A percentile compares a stretch with the other conserved stretches of the same genome.
phyloP scores from a whole-genome alignment of 2,797 vertebrate species.

The Crax fasciolata region DNA sequence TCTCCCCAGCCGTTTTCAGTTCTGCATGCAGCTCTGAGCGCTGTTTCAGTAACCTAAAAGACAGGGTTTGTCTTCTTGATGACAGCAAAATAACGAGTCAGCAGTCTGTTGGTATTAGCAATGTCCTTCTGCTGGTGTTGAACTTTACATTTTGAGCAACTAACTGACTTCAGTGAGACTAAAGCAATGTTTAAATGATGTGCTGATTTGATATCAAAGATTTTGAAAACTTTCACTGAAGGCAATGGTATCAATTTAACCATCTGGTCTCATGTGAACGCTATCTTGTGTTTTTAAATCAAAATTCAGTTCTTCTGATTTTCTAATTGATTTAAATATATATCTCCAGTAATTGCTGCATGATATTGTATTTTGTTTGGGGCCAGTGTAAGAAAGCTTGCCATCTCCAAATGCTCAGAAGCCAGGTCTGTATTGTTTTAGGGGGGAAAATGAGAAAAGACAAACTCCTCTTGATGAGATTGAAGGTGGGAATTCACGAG shows the following conservation, averaged over 20 bases:
- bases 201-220: neutral
- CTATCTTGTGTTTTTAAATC: neutral
- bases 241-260: neutral
- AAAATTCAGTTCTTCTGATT: neutral
- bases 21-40: neutral
- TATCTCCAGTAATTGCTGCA: neutral
- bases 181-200: neutral
- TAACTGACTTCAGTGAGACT: neutral
- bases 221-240: neutral
- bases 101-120: neutral
- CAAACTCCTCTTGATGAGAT: neutral
- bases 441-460: neutral
- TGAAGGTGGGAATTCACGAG: neutral
- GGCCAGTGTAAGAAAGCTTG: neutral
- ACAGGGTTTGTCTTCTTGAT: neutral
- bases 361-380: rapidly evolving
- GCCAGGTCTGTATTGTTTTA: neutral
- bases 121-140: neutral
- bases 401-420: neutral
- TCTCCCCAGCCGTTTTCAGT: neutral
- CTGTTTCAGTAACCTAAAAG: neutral
- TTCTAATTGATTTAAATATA: neutral
- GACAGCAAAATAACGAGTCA: neutral
- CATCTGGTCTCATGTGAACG: neutral
- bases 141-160: neutral